Evolutionary conservation across 2,888 invertebrate genomes (phyloP).

Genomic region (Xanthorhoe spadicearia): DNA sequence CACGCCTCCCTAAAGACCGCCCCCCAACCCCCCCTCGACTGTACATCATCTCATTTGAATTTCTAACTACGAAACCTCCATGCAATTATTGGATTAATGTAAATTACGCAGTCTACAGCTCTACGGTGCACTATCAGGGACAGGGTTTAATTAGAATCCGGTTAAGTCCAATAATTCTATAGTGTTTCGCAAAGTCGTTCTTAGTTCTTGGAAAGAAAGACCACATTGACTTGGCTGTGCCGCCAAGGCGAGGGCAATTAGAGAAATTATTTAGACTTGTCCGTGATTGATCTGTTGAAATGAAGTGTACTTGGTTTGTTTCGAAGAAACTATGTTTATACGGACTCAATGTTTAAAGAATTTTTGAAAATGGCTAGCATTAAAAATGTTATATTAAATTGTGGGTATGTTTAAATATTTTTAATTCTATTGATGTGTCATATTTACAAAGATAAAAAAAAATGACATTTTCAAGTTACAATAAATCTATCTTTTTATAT

Average conservation of each 20-base stretch:
- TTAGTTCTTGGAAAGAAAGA: conserved; percentile 56
- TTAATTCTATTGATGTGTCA: too few relatives aligned
- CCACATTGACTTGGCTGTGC: conserved; percentile 40
- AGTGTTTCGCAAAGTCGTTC: conserved; percentile 63
- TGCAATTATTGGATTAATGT: conserved; percentile 97
- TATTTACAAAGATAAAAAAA: too few relatives aligned
- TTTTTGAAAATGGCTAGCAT: too few relatives aligned
- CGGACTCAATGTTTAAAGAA: background rate
- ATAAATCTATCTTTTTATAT: too few relatives aligned
- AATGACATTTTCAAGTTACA: too few relatives aligned
- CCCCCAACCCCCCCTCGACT: conserved; percentile 68
- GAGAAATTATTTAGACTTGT: conserved; percentile 25
- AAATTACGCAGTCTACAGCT: conserved; percentile 92
- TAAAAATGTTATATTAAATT: too few relatives aligned
- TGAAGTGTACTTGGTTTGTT: conserved; percentile 7
- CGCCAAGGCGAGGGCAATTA: conserved; percentile 21
- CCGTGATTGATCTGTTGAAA: conserved; percentile 23
- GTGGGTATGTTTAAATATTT: too few relatives aligned
- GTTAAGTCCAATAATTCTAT: conserved; percentile 80
- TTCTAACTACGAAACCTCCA: conserved; percentile 96
- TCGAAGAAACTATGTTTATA: background rate
- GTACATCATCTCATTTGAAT: conserved; percentile 95
- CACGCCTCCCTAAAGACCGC: conserved; percentile 66
- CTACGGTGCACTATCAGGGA: conserved; percentile 84
- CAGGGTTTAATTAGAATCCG: conserved; percentile 83